Conservation (phyloP, 2,113 vertebrate species). For the Rhynchopsitta pachyrhyncha region DNA sequence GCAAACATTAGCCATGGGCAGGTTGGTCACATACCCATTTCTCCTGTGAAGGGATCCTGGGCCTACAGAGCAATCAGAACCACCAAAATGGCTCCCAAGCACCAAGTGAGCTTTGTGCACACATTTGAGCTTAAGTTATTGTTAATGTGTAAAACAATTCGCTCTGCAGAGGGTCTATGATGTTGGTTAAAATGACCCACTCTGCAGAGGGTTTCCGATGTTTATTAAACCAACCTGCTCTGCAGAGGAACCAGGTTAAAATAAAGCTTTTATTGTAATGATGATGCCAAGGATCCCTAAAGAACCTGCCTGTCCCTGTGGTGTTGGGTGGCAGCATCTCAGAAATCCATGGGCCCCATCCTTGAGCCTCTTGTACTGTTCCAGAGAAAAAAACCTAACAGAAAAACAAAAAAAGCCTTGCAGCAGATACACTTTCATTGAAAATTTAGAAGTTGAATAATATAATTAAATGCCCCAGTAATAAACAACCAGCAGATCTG, state of each 20-base stretch:
- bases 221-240: not conserved
- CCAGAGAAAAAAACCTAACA: not conserved
- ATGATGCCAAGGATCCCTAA: rapidly evolving
- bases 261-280: not conserved
- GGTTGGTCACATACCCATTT: not conserved
- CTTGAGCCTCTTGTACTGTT: not conserved
- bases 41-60: not conserved
- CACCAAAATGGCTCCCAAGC: not conserved
- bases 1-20: not conserved
- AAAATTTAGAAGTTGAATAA: not conserved
- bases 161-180: not conserved
- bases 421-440: not conserved
- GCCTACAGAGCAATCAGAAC: not conserved
- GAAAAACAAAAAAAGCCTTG: not conserved
- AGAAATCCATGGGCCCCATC: not conserved
- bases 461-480: not conserved
- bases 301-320: not conserved
- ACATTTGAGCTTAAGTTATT: not conserved
- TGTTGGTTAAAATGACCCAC: rapidly evolving
- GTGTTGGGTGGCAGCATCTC: not conserved
- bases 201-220: not conserved
- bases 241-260: not conserved
- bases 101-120: rapidly evolving
- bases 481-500: not conserved
- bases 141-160: not conserved